A percentile compares a stretch with the other conserved stretches of the same genome.
These are phyloP conservation scores for Fistularia tabacaria DNA, from an alignment of 2,797 vertebrate species.

Conservation along the genomic window DNA sequence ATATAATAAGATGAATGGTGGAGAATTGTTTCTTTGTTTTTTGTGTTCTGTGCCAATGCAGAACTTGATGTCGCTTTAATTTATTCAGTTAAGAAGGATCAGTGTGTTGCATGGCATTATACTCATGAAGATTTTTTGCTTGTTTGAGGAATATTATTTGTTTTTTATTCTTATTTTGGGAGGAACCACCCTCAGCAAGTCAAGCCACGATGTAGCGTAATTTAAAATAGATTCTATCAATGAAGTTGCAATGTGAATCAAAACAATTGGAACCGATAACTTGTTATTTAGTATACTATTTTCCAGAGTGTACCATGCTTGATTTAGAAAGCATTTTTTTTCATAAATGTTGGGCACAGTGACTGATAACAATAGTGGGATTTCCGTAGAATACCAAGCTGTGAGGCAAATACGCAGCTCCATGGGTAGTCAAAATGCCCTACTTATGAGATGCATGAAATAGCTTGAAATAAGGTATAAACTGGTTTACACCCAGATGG, in stretches of 20 bases:
- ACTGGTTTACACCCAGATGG: constrained; percentile 56
- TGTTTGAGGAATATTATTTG: not conserved
- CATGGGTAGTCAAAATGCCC: constrained; percentile 47
- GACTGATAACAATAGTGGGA: constrained; percentile 32
- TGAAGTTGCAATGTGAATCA: not conserved
- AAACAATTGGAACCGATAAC: not conserved
- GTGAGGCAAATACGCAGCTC: constrained; percentile 44
- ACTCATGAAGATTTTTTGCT: not conserved
- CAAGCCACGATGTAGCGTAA: no score
- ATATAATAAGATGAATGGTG: no score
- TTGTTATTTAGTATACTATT: not conserved
- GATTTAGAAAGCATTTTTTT: constrained; percentile 5
- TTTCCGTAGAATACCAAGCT: constrained; percentile 50
- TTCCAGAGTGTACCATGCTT: not conserved
- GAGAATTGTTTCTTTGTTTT: no score
- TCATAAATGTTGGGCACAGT: constrained; percentile 17
- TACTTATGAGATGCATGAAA: constrained; percentile 52
- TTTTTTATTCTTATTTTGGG: no score
- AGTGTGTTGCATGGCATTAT: constrained; percentile 1
- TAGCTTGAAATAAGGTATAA: constrained; percentile 54
- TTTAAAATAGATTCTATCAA: not conserved
- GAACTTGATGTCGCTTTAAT: not conserved
- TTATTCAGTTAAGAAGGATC: constrained; percentile 32
- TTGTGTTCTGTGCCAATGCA: no score
- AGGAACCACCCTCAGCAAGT: no score